Evolutionary conservation across 2,113 vertebrate species (phyloP), one percentile per base, ranked within the genome.

Genomic region (human): DNA sequence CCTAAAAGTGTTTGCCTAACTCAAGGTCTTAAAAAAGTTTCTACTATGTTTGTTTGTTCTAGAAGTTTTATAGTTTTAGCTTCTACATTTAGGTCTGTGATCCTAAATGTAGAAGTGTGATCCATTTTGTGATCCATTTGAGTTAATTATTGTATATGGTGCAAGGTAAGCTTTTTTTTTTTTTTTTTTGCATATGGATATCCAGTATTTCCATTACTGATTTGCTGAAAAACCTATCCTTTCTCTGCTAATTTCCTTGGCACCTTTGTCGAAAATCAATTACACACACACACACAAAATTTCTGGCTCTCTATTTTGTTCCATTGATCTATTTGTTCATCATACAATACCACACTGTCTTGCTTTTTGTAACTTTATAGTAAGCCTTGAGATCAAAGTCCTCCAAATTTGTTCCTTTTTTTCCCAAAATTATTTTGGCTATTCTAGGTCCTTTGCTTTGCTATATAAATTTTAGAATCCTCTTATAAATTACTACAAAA

Each of bases 351-450:
- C 12, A 73, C 8, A 68, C 18, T 93, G 8, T 72, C 61, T 61
- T 55, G 25, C 59, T 75, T 96, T 90, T 95, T 88, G 50, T 89
- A 88, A 90, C 43, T 93, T 93, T 86, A 55, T 64, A 83, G 6
- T 72, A 88, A 92, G 10, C 87, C 16, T 89, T 94, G 27, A 75
- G 79, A 73, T 89, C 61, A 78, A 12, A 82, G 72, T 70, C 17
- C 5, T 68, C 8, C 59, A 75, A 70, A 35, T 66, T 64, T 61
- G 11, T 80, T 95, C 22, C 45, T 55, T 66, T 80, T 80, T 96
- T 75, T n/a, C 27, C 61, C 32, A 72, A 78, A 92, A 84, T 89
- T 89, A 2, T 73, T 80, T 96, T 83, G 66, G 13, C 7, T 48
- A 76, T 66, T 89, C 3, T 89, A 76, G 4, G 16, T 48, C 27